These are phyloP conservation scores for Allygus modestus DNA, from an alignment of 2,888 invertebrate species.

Conservation along the genomic window DNA sequence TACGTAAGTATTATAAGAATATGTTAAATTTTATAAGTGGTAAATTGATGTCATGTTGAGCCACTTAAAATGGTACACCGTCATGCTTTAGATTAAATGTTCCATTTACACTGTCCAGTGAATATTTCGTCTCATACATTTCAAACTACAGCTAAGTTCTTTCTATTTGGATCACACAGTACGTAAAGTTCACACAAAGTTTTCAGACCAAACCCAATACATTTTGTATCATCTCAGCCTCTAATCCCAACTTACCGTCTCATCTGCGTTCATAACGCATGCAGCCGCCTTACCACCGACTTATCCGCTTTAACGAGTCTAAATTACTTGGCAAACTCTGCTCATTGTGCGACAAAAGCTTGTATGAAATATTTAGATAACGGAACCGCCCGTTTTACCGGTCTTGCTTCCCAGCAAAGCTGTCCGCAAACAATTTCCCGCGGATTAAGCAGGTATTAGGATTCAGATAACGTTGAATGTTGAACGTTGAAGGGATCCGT, in stretches of 20 bases:
- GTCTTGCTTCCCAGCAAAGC: not conserved
- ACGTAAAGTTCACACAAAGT: not conserved
- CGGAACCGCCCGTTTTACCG: not conserved
- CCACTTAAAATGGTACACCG: no score
- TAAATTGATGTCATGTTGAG: no score
- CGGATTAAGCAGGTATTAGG: slow-evolving; percentile 19
- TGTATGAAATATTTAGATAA: slow-evolving; percentile 52
- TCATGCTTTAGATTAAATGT: no score
- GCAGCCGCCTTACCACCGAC: not conserved
- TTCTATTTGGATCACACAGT: no score
- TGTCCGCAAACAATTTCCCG: slow-evolving; percentile 4
- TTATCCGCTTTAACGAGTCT: slow-evolving; percentile 41
- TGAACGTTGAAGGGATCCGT: no score
- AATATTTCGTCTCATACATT: no score
- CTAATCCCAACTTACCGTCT: not conserved
- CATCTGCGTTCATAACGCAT: not conserved
- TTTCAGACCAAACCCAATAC: not conserved
- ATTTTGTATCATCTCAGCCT: not conserved
- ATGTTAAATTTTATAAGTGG: no score
- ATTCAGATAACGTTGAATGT: not conserved
- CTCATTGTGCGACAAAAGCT: not conserved
- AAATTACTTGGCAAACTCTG: slow-evolving; percentile 39
- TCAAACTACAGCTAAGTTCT: no score
- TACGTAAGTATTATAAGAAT: no score
- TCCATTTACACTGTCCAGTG: no score